A percentile compares a stretch with the other conserved stretches of the same genome.
phyloP scores from a whole-genome alignment of 1,140 invertebrate genomes.

The Pogonomyrmex californicus region DNA sequence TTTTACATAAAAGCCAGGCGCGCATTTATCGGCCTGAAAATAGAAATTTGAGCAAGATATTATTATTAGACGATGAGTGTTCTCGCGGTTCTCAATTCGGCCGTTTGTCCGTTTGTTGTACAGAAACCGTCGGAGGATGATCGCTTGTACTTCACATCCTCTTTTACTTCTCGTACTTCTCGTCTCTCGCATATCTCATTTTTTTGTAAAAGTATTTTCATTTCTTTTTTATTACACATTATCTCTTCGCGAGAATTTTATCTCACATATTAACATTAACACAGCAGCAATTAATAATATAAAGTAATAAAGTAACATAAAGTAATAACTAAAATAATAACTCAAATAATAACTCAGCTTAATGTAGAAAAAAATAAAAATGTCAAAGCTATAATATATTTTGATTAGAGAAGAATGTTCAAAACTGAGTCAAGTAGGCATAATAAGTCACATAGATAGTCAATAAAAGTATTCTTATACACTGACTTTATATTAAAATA shows the following conservation, averaged over 20 bases:
- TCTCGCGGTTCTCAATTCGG: slow-evolving; percentile 61
- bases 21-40: slow-evolving; percentile 71
- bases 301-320: no score
- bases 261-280: background rate
- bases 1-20: slow-evolving; percentile 72
- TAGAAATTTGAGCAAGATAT: slow-evolving; percentile 77
- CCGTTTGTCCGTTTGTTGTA: slow-evolving; percentile 49
- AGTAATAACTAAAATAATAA: no score
- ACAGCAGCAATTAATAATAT: no score
- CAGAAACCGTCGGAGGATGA: slow-evolving; percentile 42
- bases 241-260: background rate
- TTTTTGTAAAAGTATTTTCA: slow-evolving; percentile 19
- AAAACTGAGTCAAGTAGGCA: no score
- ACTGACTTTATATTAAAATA: no score
- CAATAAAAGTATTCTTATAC: no score
- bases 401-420: background rate
- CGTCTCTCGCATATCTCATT: slow-evolving; percentile 21
- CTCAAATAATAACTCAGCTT: background rate
- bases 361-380: background rate
- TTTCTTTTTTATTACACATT: slow-evolving; percentile 1
- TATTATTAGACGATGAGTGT: slow-evolving; percentile 78
- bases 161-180: slow-evolving; percentile 17
- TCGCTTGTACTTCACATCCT: slow-evolving; percentile 35
- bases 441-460: no score
- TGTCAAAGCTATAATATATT: background rate